These are phyloP conservation scores for Phymastichus coffea DNA, from an alignment of 1,140 invertebrate genomes.

Conservation along the genomic window DNA sequence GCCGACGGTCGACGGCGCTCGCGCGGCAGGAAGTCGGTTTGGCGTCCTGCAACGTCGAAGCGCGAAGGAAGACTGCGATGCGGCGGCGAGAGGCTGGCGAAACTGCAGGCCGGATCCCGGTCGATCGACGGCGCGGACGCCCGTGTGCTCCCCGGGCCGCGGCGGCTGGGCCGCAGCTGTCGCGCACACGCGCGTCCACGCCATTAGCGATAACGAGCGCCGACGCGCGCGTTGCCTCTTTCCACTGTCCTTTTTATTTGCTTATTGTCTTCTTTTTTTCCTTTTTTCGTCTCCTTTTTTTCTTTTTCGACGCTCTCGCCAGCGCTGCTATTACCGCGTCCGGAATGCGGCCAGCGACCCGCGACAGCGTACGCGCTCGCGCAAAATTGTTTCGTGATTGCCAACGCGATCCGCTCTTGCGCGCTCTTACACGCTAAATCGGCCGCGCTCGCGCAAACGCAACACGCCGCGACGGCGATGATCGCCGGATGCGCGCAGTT, in stretches of 20 bases:
- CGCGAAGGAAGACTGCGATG: not conserved
- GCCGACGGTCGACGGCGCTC: too few species aligned
- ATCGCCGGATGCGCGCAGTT: not conserved
- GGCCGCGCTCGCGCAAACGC: not conserved
- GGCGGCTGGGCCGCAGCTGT: slow-evolving; percentile 29
- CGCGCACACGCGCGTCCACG: slow-evolving; percentile 33
- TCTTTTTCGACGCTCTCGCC: too few species aligned
- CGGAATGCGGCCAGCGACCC: slow-evolving; percentile 1
- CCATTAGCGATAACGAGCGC: slow-evolving; percentile 34
- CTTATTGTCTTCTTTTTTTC: not conserved
- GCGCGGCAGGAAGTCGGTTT: slow-evolving; percentile 33
- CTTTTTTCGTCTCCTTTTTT: not conserved
- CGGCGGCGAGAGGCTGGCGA: not conserved
- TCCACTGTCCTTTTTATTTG: slow-evolving; percentile 4
- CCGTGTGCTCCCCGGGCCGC: too few species aligned
- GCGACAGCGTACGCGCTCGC: not conserved
- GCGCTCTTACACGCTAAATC: too few species aligned
- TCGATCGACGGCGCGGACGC: too few species aligned
- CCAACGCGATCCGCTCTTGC: too few species aligned
- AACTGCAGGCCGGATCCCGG: not conserved
- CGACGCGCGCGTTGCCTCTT: slow-evolving; percentile 3
- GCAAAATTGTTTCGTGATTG: slow-evolving; percentile 10
- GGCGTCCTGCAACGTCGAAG: slow-evolving; percentile 16
- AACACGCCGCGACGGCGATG: not conserved
- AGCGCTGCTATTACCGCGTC: slow-evolving; percentile 10